phyloP scores from a whole-genome alignment of 2,113 vertebrate species.

The Corythoichthys haematopterus region DNA sequence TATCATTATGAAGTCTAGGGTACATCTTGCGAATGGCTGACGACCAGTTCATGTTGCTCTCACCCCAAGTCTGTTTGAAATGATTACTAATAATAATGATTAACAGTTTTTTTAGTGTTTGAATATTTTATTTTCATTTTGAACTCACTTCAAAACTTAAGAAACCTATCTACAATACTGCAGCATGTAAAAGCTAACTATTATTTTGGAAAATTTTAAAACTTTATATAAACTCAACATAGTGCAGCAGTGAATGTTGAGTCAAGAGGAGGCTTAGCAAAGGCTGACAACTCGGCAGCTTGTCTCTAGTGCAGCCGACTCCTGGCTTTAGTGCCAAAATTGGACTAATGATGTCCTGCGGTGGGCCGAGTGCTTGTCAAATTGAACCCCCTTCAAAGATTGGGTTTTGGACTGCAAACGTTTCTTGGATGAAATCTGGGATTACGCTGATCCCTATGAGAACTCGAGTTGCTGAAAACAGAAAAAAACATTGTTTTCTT shows the following conservation, averaged over 20 bases:
- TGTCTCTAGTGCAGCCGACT: conserved; percentile 15
- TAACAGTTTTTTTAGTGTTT: no score
- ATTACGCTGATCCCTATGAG: conserved; percentile 23
- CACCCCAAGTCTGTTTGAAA: no score
- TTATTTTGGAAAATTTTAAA: not conserved
- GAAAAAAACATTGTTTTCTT: conserved; percentile 17
- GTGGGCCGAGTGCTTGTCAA: conserved; percentile 21
- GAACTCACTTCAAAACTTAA: no score
- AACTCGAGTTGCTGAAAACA: conserved; percentile 5
- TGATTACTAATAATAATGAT: no score
- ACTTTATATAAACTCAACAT: not conserved
- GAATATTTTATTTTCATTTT: no score
- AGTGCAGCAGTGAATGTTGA: conserved; percentile 11
- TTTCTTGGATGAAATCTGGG: conserved; percentile 31
- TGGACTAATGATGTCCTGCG: conserved; percentile 48
- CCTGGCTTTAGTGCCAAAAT: conserved; percentile 31
- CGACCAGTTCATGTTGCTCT: no score
- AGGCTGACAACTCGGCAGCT: conserved; percentile 1
- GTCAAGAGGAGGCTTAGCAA: conserved; percentile 9
- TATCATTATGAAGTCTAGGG: no score
- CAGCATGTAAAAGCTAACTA: not conserved
- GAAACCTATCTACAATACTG: not conserved
- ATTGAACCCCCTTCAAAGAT: conserved; percentile 43
- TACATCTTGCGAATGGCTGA: no score
- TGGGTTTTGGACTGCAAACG: conserved; percentile 19